phyloP scores from a whole-genome alignment of 2,113 vertebrate genomes.

The Orycteropus afer region DNA sequence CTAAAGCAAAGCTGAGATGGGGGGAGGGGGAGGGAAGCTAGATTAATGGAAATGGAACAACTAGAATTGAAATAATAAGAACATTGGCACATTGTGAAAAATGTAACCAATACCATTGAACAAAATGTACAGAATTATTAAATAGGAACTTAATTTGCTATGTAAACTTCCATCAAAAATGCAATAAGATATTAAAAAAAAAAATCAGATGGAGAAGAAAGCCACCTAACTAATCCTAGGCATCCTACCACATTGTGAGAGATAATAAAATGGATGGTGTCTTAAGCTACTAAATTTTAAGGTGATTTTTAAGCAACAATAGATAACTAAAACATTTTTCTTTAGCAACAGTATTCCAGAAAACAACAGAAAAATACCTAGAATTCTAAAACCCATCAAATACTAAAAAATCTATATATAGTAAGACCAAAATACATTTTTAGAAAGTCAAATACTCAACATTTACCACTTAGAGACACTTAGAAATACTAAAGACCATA shows the following conservation, averaged over 20 bases:
- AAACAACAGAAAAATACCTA: slow-evolving; percentile 21
- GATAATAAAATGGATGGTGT: background rate
- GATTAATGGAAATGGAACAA: background rate
- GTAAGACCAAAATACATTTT: slow-evolving; percentile 45
- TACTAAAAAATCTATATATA: background rate
- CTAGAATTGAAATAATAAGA: background rate
- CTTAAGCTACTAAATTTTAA: slow-evolving; percentile 44
- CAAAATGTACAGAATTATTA: too few species aligned
- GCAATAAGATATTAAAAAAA: background rate
- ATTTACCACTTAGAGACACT: background rate
- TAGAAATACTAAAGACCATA: background rate
- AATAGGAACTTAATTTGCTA: background rate
- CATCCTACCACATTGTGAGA: background rate
- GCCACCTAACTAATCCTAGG: background rate
- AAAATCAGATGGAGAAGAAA: background rate
- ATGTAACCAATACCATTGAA: too few species aligned
- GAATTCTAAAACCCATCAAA: slow-evolving; percentile 6
- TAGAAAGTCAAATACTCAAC: background rate
- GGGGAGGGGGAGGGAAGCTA: background rate
- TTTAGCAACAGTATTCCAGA: background rate
- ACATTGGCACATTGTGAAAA: background rate
- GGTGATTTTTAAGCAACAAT: background rate
- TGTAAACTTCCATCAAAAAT: background rate
- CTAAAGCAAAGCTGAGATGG: background rate
- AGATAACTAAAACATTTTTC: slow-evolving; percentile 23